Percentiles rank a stretch among this genome's conserved stretches.
Evolutionary conservation across 2,888 invertebrate species (phyloP).

Genomic region (Hemicrepidius hirtus): DNA sequence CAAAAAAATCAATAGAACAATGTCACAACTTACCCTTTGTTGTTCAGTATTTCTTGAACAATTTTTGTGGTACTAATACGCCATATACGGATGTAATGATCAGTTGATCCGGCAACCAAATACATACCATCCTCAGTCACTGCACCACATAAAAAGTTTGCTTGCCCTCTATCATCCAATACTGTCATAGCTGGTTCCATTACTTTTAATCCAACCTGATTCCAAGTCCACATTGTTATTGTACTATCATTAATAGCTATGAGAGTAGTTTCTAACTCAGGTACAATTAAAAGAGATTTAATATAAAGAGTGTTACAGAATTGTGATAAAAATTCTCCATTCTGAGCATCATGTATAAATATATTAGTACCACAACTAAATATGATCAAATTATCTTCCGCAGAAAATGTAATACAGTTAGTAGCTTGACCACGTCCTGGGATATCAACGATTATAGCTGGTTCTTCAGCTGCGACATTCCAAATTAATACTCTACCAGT

Average conservation of each 20-base stretch:
- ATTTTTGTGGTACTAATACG: constrained; percentile 61
- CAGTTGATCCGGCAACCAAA: constrained; percentile 70
- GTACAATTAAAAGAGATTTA: constrained; percentile 56
- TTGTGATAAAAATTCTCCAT: constrained; percentile 56
- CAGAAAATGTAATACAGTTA: constrained; percentile 59
- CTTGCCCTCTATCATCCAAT: constrained; percentile 54
- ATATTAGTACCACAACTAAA: constrained; percentile 57
- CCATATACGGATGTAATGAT: constrained; percentile 70
- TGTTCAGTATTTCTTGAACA: constrained; percentile 59
- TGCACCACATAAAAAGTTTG: constrained; percentile 67
- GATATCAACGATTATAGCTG: constrained; percentile 42
- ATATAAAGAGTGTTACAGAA: constrained; percentile 54
- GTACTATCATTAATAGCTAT: constrained; percentile 54
- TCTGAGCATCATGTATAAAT: constrained; percentile 56
- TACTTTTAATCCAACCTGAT: constrained; percentile 35
- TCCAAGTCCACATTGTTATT: constrained; percentile 57
- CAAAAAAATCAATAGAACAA: constrained; percentile 17
- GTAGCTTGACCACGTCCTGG: constrained; percentile 46
- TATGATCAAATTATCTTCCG: constrained; percentile 58
- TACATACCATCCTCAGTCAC: constrained; percentile 71
- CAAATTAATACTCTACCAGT: constrained; percentile 57
- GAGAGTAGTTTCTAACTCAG: constrained; percentile 53
- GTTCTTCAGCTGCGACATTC: constrained; percentile 47
- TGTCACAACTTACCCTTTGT: constrained; percentile 59
- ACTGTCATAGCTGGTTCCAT: constrained; percentile 33